Base-by-base conservation (phyloP, 1,140 invertebrate genomes). In the Brachystomella parvula region DNA sequence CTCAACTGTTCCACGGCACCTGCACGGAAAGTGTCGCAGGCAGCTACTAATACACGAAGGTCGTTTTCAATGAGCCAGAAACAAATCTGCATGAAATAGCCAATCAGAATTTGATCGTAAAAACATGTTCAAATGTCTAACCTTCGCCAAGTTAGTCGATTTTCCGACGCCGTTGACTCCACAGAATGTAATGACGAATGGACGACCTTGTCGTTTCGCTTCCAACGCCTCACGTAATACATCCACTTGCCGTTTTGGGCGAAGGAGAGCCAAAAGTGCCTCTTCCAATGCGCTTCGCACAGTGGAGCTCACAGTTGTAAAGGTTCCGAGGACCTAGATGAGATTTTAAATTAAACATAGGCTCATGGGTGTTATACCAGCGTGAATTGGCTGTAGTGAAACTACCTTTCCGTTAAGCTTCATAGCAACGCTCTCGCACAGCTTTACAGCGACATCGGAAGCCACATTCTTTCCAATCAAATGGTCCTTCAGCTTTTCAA, bases 121-220 rank as follows among this genome's bases (percentile, higher is more conserved):
- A 39, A 9, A 59, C 30, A 33, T 61, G 29, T 49, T 0, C 2
- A 30, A 24, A 26, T 47, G 31, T 66, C 35, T 33, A 70, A 86
- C 84, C 80, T 99, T 99, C 1, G 97, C 96, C 39, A 99, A 80
- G 82, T 99, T 99, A 1, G 97, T 99, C 0, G 95, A 98, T 77
- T 99, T 99, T 57, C 97, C 97, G 1, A 99, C 97, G 47, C 97
- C 97, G 79, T 99, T 99, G 0, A 99, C 97, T 57, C 97, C 97
- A 81, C 97, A 99, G 77, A 99, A 99, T 0, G 92, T 86, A 81
- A 99, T 92, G 1, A 94, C 88, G 78, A 95, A 99, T 0, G 97
- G 96, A n/a, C 86, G 81, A 0, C 82, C 80, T 69, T 86, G 81
- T 60, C 86, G 83, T 73, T 90, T 87, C 1, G 93, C 89, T 75